Base-by-base conservation (phyloP, 2,888 invertebrate species). In the Fragum fragum region DNA sequence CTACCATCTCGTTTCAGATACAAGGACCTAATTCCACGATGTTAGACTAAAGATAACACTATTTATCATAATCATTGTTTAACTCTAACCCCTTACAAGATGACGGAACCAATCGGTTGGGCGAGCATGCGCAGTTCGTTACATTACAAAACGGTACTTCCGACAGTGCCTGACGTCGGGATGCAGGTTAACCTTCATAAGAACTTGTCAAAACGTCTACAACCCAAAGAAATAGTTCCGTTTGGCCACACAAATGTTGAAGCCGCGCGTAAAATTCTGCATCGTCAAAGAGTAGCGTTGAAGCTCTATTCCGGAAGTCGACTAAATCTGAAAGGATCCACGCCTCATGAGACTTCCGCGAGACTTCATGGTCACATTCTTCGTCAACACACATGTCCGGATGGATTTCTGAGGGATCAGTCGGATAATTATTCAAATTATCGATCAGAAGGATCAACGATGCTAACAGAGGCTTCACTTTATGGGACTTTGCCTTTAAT, bases 91-190 rank as follows among this genome's bases (percentile, higher is more conserved):
- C n/a, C n/a, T n/a, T n/a, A n/a, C n/a, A n/a, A n/a, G 29, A 86
- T 86, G 78, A 36, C 74, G 18, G 84, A 83, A 74, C 89, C 89
- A 16, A 88, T 89, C 18, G 88, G 88, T n/a, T 89, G 89, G 89
- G 76, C 86, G 42, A 81, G 83, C 57, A 80, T 81, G 70, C 86
- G 85, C 57, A 69, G 82, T 71, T 86, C 85, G 66, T 66, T 87
- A 52, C 87, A 87, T 75, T 89, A 84, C 75, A 88, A 85, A 66
- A 73, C 88, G 0, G 89, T 88, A 1, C 77, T 87, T 47, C 89
- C 89, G 6, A 66, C 59, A 11, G 71, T 83, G 28, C 75, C 80
- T 9, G 89, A 88, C 42, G 80, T 82, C 0, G 87, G 89, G 0
- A 88, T 87, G 87, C 86, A 87, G 32, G 78, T 63, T 0, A 89